Conservation (phyloP, 2,888 invertebrate species). For the Hydrotaea cyrtoneurina region DNA sequence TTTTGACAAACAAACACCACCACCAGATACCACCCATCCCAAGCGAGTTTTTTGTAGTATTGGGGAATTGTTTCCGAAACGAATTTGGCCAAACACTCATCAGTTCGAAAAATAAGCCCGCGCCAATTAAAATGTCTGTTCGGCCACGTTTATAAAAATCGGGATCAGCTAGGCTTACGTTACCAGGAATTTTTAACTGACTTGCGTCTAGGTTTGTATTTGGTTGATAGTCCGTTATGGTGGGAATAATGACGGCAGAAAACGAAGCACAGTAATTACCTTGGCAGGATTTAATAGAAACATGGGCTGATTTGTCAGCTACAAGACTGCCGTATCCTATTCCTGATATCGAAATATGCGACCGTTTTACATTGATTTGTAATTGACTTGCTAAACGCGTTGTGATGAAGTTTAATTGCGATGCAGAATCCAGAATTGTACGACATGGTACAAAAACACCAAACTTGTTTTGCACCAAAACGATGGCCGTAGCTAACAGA, state of each 20-base stretch:
- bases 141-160: conserved; percentile 49
- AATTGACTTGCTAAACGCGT: conserved; percentile 49
- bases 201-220: conserved; percentile 36
- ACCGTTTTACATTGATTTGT: conserved; percentile 26
- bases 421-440: conserved; percentile 36
- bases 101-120: conserved; percentile 64
- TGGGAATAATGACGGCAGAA: conserved; percentile 48
- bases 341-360: conserved; percentile 41
- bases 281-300: conserved; percentile 24
- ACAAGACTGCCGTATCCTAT: conserved; percentile 41
- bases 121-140: conserved; percentile 64
- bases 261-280: conserved; percentile 32
- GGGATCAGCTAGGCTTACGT: conserved; percentile 58
- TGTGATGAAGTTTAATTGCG: background rate
- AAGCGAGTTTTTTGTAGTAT: conserved; percentile 44
- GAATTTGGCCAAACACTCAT: conserved; percentile 67
- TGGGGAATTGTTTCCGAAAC: conserved; percentile 35
- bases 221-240: conserved; percentile 53
- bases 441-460: conserved; percentile 44
- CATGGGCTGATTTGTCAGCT: conserved; percentile 37
- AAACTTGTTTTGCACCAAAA: background rate
- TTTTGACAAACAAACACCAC: conserved; percentile 14
- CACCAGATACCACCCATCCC: conserved; percentile 24
- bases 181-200: conserved; percentile 53
- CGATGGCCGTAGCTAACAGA: conserved; percentile 52